Conservation (phyloP, 2,113 vertebrate genomes). For the Cephalopterus ornatus region DNA sequence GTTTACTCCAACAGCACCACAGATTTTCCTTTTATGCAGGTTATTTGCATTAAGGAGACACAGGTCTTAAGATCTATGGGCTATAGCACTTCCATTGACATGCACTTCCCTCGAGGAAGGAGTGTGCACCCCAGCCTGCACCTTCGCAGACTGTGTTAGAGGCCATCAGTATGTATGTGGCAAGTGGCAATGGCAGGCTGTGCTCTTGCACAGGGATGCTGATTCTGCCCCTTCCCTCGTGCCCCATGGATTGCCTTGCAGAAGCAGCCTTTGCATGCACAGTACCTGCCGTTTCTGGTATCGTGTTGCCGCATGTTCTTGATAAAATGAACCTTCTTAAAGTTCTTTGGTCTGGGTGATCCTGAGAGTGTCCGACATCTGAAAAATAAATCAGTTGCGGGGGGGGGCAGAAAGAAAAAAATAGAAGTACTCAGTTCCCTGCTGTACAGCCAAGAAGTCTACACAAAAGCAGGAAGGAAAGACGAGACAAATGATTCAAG, state of each 20-base stretch:
- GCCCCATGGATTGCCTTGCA: background rate
- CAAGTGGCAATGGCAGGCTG: background rate
- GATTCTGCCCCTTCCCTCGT: background rate
- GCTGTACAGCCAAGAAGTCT: conserved; percentile 29
- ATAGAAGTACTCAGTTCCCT: background rate
- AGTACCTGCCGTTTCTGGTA: conserved; percentile 93
- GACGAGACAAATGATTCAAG: conserved; percentile 63
- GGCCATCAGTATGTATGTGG: background rate
- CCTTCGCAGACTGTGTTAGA: background rate
- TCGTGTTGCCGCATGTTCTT: conserved; percentile 97
- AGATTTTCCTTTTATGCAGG: background rate
- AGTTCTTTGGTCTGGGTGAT: conserved; percentile 99
- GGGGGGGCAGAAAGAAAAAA: background rate
- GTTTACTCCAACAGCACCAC: background rate
- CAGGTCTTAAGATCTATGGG: background rate
- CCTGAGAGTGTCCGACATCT: conserved; percentile 98
- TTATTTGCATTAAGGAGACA: background rate
- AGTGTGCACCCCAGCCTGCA: background rate
- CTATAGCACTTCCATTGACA: background rate
- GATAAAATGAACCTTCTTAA: conserved; percentile 99
- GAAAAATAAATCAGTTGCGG: conserved; percentile 62
- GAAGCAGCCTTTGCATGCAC: background rate
- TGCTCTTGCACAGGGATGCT: background rate
- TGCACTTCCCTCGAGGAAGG: fast-evolving
- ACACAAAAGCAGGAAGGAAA: conserved; percentile 79